phyloP scores from a whole-genome alignment of 2,888 invertebrate species.

The Agrochola lychnidis region DNA sequence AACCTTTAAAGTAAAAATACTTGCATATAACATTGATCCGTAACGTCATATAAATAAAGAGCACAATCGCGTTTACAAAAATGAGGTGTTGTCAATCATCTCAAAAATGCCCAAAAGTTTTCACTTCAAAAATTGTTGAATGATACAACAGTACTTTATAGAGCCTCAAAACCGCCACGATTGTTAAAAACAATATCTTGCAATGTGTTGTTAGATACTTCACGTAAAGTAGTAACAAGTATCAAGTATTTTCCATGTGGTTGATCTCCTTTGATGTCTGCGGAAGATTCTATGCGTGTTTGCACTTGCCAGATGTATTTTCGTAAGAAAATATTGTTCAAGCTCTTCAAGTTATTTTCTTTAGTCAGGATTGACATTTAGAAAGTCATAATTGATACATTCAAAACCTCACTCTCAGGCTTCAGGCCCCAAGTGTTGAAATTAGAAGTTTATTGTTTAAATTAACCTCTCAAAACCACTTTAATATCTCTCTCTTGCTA shows the following conservation, averaged over 20 bases:
- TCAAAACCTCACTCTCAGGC: not conserved
- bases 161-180: not conserved
- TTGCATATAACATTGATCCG: too few relatives aligned
- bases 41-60: too few relatives aligned
- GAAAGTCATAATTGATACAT: constrained; percentile 26
- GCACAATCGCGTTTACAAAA: too few relatives aligned
- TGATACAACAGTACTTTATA: not conserved
- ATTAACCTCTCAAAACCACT: constrained; percentile 36
- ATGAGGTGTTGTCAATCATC: too few relatives aligned
- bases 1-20: too few relatives aligned
- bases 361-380: not conserved
- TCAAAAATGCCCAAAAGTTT: too few relatives aligned
- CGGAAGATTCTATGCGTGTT: constrained; percentile 9
- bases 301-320: constrained; percentile 1
- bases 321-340: not conserved
- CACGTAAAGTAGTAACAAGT: not conserved
- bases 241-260: constrained; percentile 14
- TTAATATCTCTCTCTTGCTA: constrained; percentile 45
- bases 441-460: constrained; percentile 44
- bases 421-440: constrained; percentile 11
- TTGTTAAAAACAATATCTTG: not conserved
- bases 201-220: not conserved
- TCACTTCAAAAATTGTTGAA: not conserved
- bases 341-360: not conserved
- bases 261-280: constrained; percentile 36